Percentiles rank a stretch among this genome's conserved stretches.
Evolutionary conservation across 2,113 vertebrate species (phyloP).

Genomic region (Motacilla tschutschensis): DNA sequence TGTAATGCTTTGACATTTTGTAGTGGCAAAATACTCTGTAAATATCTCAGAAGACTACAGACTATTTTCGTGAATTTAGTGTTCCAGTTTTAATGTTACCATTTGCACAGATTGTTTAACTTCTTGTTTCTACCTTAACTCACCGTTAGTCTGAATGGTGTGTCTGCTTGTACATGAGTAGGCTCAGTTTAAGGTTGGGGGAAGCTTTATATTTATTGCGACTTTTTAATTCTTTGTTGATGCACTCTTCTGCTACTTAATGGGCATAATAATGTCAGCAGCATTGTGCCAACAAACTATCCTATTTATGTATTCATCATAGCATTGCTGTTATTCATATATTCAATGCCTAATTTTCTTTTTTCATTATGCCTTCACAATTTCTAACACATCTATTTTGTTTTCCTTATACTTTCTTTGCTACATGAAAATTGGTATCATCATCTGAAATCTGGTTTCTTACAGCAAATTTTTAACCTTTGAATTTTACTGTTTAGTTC

Average conservation of each 20-base stretch:
- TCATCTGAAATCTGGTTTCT: neutral
- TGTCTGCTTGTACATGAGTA: neutral
- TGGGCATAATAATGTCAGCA: neutral
- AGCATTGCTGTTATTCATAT: neutral
- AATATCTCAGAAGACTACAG: neutral
- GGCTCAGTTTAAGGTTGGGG: neutral
- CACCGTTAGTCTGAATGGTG: neutral
- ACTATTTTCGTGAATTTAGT: neutral
- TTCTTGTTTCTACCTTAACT: neutral
- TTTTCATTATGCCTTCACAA: neutral
- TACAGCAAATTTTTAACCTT: neutral
- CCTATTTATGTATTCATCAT: neutral
- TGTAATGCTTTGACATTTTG: neutral
- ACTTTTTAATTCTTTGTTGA: neutral
- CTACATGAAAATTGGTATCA: neutral
- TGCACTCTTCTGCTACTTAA: neutral
- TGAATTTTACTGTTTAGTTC: neutral
- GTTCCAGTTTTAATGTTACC: neutral
- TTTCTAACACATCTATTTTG: neutral
- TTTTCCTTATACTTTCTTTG: neutral
- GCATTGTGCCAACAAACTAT: neutral
- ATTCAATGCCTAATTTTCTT: neutral
- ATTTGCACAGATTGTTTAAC: neutral
- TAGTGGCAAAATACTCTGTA: neutral
- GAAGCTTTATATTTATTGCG: neutral